Base-by-base conservation (phyloP, 2,797 vertebrate genomes). In the Hippocampus kuda region DNA sequence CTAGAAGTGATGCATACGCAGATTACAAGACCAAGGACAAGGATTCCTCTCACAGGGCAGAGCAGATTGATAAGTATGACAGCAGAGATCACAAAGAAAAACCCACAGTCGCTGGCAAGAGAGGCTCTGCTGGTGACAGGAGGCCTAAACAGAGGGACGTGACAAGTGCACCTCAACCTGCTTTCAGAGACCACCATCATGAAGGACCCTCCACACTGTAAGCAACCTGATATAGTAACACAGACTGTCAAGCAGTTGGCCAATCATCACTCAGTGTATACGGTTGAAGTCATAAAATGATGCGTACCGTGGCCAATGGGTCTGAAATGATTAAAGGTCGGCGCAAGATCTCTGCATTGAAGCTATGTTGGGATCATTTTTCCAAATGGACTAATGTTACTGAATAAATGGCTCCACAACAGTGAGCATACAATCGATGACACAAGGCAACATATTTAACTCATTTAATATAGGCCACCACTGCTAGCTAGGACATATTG, bases 131-230 rank as follows among this genome's bases (percentile, higher is more conserved):
- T 38, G 80, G 54, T 79, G 83, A 85, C 76, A 79, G 78, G 46
- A 81, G 83, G 51, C 44, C 67, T 69, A 77, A 81, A 77, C 78
- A 83, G 61, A 79, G 80, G 76, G 83, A 87, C 24, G 16, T 70
- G 78, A 85, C 77, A 78, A 49, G 59, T 66, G 59, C 66, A 63
- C 69, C 84, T 76, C 68, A 83, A 66, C 73, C 72, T 71, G 70
- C 69, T 68, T 73, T 81, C 71, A 79, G 75, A 60, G 73, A 79
- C 57, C 13, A 68, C 8, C 11, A 41, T 49, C 72, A 67, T 69
- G 73, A 79, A 73, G 72, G 59, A 42, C 79, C 77, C 66, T 81
- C 78, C 1, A 75, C 66, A 72, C 56, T 56, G 91, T 91, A 83
- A 85, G 87, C 65, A 51, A 70, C 70, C 20, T 13, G 18, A 49